phyloP scores from a whole-genome alignment of 2,797 vertebrate genomes.

The Enteromius treurensis region DNA sequence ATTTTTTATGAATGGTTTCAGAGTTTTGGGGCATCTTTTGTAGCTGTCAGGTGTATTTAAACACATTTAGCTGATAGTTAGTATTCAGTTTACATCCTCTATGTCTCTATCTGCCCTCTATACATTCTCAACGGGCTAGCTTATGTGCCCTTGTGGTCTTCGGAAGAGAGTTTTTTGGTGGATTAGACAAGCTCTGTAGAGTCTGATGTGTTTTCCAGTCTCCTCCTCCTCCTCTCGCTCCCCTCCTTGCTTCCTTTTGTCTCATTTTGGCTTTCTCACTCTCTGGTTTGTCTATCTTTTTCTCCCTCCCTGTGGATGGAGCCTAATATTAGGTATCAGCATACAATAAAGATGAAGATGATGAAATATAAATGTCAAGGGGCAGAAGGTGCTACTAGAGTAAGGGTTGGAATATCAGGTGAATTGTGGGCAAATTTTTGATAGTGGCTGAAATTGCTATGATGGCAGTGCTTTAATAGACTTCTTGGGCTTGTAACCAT shows the following conservation, averaged over 20 bases:
- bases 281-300: background rate
- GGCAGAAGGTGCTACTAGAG: background rate
- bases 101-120: background rate
- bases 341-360: slow-evolving; percentile 14
- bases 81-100: slow-evolving; percentile 3
- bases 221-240: slow-evolving; percentile 22
- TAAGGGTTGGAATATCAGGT: background rate
- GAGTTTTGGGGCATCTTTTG: background rate
- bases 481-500: background rate
- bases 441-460: background rate
- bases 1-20: background rate
- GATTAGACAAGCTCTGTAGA: slow-evolving; percentile 14
- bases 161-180: slow-evolving; percentile 19
- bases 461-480: background rate
- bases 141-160: slow-evolving; percentile 14
- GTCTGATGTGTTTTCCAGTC: background rate
- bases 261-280: slow-evolving; percentile 9
- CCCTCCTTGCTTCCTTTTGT: slow-evolving; percentile 16
- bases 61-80: background rate
- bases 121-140: background rate
- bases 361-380: slow-evolving; percentile 44
- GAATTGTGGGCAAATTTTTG: slow-evolving; percentile 6
- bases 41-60: background rate
- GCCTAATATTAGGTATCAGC: slow-evolving; percentile 17
- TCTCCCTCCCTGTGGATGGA: slow-evolving; percentile 13